Evolutionary conservation across 2,888 invertebrate species (phyloP), one percentile per base, ranked within the genome.

Genomic region (Erannis defoliaria): DNA sequence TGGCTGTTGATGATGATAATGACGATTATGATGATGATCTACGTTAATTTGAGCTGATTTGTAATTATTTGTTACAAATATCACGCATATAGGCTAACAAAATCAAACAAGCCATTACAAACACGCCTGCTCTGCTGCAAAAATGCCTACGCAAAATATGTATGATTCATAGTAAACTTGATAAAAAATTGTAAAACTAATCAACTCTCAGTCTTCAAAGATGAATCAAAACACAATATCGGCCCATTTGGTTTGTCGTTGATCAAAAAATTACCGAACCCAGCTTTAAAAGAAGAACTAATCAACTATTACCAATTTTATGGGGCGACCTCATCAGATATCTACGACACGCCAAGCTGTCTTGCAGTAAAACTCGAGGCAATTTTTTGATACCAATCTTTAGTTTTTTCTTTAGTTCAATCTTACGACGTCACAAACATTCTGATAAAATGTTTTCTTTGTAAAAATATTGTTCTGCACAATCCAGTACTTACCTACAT

Each of bases 331-430:
- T 61, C 38, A 62, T 62, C 62, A 53, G 62, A 62, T 62, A 57
- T 33, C 38, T 16, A 14, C 21, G 61, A 57, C 71, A 71, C 66
- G 71, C 68, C 40, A 67, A 48, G 55, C 48, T 51, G 43, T 59
- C 58, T 62, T 67, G 64, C 65, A 66, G 61, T 71, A 66, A 68
- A 68, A 64, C 61, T 59, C 56, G 55, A 62, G 68, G 51, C 71
- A 71, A 71, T 71, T 71, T 71, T 71, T 68, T 71, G 68, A 68
- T 71, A 68, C 38, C 10, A 53, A 71, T 71, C 71, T 67, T 64
- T 60, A 55, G 61, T 64, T 66, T 57, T 61, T 68, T 62, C 69
- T 65, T 67, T 62, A 21, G 37, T 66, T 49, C 51, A 66, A 62
- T 40, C 51, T 55, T 57, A 62, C 64, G 59, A 62, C 55, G 60